Base-by-base conservation (phyloP, 2,888 invertebrate genomes). In the Balanococcus diminutus region DNA sequence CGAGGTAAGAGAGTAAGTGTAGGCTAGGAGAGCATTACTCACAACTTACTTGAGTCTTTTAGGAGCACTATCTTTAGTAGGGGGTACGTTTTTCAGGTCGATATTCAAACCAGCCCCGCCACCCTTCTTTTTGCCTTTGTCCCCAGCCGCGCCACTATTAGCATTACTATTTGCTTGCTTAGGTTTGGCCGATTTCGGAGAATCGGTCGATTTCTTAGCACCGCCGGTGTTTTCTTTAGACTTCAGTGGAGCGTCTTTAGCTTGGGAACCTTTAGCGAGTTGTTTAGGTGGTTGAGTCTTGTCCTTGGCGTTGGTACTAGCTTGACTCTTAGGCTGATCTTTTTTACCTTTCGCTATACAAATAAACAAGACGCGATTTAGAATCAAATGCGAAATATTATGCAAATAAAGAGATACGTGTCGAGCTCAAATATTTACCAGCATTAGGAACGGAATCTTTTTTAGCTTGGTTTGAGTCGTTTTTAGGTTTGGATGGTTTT, bases 11-110 rank as follows among this genome's bases (percentile, higher is more conserved):
- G n/a, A 51, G 4, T 51, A 1, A 82, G 22, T 32, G 11, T 82
- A 14, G n/a, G 25, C 14, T 5, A 46, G 25, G n/a, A 6, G n/a
- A n/a, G n/a, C n/a, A n/a, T n/a, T n/a, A n/a, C 9, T 82, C 11
- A 56, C 25, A 4, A 79, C 79, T 85, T 28, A 85, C 85, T 85
- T 85, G 28, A 85, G 85, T 32, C 85, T 46, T 79, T 85, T 85
- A 9, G 79, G 11, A 0, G 85, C 79, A 31, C 16, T 28, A 0
- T 75, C 36, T 8, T 32, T 79, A 11, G 85, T 79, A 11, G 67
- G 72, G 0, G 46, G 79, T 11, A 85, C 72, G 51, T 85, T 85
- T 28, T 85, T 85, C n/a, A 85, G 28, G 46, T 85, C 85, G 51
- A 85, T 85, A 22, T 46, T 32, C 51, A 85, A 31, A n/a, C 16